Evolutionary conservation across 2,113 vertebrate genomes (phyloP), one percentile per base, ranked within the genome.

Genomic region (Apteryx mantelli): DNA sequence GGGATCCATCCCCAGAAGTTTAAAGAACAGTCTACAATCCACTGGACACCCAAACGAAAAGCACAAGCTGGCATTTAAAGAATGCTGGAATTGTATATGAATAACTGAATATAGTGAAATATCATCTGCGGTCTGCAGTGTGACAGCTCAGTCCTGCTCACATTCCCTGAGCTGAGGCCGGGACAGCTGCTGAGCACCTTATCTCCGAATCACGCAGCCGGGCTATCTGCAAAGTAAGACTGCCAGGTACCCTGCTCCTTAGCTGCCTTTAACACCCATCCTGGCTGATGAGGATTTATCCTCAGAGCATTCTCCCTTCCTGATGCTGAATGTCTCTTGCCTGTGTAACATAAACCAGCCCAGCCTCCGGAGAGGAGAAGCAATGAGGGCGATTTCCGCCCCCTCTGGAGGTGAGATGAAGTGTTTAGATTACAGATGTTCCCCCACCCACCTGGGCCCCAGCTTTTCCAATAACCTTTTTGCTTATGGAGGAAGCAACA

Each of bases 381-480:
- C 17, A 6, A 48, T 17, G 17, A 53, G 85, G 61, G 32, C 3
- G 9, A 36, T 66, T 82, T 95, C 46, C 94, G n/a, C 36, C 55
- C 48, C 28, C 34, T 38, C 4, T 1, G 11, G 86, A 95, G 53
- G 50, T 70, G 38, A 92, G 56, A 55, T 42, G 25, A 88, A 79
- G 64, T 75, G 25, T 86, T 97, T 95, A 83, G 52, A 63, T 74
- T 88, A 80, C 75, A 82, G 56, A 79, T 85, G 86, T 40, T 86
- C 16, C 20, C 85, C 91, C 61, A 88, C 52, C 34, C 60, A 56
- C 34, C 52, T 44, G 64, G 44, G 32, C 28, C 34, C 44, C 26
- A 3, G 25, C 80, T 80, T 77, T 79, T 93, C 88, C 88, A 96
- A 96, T 53, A 90, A 75, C n/a, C 70, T 82, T 94, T 79, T 70